phyloP scores from a whole-genome alignment of 2,113 vertebrate genomes.

The Ictalurus furcatus region DNA sequence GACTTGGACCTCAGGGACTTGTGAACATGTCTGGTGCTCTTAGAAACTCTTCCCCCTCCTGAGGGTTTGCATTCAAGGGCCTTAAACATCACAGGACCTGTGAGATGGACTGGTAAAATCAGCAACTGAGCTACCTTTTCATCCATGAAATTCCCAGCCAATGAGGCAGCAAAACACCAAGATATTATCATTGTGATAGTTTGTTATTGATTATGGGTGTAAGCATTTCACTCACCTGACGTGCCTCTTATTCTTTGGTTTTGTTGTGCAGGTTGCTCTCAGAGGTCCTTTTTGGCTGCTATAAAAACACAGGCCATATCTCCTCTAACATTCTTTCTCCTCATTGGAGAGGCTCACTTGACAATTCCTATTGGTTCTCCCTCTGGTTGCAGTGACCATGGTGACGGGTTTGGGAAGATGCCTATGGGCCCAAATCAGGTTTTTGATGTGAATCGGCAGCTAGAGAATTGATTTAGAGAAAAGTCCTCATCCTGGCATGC shows the following conservation, averaged over 20 bases:
- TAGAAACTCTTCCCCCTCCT: not conserved
- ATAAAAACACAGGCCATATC: not conserved
- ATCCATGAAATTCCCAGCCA: not conserved
- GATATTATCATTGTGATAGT: not conserved
- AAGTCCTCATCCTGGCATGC: too few relatives aligned
- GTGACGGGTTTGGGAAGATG: too few relatives aligned
- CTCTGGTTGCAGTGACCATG: not conserved
- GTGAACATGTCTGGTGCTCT: not conserved
- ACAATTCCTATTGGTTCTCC: not conserved
- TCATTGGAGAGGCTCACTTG: not conserved
- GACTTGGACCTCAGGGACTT: too few relatives aligned
- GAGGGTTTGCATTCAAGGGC: too few relatives aligned
- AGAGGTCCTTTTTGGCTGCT: not conserved
- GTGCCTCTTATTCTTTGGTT: not conserved
- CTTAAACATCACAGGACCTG: not conserved
- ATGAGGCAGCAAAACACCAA: not conserved
- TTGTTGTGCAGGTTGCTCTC: not conserved
- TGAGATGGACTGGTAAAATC: not conserved
- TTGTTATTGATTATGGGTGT: not conserved
- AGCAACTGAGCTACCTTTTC: not conserved
- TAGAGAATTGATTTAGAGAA: not conserved
- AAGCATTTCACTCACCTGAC: not conserved
- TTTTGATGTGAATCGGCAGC: not conserved
- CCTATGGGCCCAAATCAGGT: too few relatives aligned
- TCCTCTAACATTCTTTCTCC: not conserved